Percentiles rank a stretch among this genome's conserved stretches.
phyloP scores from a whole-genome alignment of 1,140 invertebrate genomes.

The roundworm (Caenorhabditis elegans) region DNA sequence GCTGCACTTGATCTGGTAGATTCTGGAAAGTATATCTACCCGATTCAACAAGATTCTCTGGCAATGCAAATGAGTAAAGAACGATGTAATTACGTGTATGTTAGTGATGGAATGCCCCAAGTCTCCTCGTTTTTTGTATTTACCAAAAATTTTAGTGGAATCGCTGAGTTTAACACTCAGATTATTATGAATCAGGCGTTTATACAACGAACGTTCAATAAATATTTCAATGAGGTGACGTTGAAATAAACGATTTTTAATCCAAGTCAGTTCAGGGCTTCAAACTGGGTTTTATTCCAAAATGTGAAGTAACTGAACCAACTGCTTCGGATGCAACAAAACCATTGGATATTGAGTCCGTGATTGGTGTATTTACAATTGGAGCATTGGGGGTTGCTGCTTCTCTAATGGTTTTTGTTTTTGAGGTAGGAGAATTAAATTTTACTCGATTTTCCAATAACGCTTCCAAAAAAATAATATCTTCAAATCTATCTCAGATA shows the following conservation, averaged over 20 bases:
- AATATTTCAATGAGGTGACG: constrained; percentile 19
- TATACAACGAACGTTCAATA: constrained; percentile 37
- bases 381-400: not conserved
- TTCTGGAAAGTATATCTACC: constrained; percentile 36
- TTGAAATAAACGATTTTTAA: too few relatives aligned
- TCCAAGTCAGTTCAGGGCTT: too few relatives aligned
- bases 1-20: constrained; percentile 32
- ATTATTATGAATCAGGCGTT: constrained; percentile 39
- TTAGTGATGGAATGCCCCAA: constrained; percentile 37
- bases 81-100: constrained; percentile 36
- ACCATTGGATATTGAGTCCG: constrained; percentile 23
- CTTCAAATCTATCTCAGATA: not conserved
- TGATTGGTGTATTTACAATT: constrained; percentile 30
- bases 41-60: constrained; percentile 37
- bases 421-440: not conserved
- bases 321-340: not conserved
- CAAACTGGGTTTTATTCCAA: constrained; percentile 35
- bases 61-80: constrained; percentile 37
- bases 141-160: constrained; percentile 1
- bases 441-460: too few relatives aligned
- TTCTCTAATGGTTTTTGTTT: not conserved
- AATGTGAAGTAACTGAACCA: constrained; percentile 18
- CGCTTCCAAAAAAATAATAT: not conserved
- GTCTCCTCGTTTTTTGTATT: constrained; percentile 34
- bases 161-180: not conserved